Evolutionary conservation across 2,113 vertebrate species (phyloP).

Genomic region (Merops nubicus): DNA sequence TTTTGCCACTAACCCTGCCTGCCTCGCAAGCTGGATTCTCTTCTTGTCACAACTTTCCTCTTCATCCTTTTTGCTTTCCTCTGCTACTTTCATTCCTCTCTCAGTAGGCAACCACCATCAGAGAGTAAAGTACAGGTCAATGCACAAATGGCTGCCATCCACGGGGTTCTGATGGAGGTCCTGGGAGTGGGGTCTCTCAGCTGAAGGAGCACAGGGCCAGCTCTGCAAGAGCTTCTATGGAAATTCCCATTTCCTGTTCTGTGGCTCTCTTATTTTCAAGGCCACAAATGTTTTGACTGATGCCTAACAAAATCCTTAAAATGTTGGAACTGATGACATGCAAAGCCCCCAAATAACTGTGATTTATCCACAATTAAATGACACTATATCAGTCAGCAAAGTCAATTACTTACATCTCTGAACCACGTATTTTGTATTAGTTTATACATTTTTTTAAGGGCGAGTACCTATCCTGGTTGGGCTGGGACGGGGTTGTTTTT

Average conservation of each 20-base stretch:
- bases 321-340: not conserved
- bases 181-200: not conserved
- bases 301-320: not conserved
- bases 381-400: not conserved
- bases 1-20: not conserved
- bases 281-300: not conserved
- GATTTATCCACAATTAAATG: not conserved
- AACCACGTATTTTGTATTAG: not conserved
- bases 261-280: not conserved
- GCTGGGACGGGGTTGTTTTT: too few species aligned
- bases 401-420: not conserved
- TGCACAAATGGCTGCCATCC: accelerated
- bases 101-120: not conserved
- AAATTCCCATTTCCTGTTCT: not conserved
- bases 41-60: not conserved
- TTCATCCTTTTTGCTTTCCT: not conserved
- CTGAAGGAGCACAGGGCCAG: not conserved
- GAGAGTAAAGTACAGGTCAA: not conserved
- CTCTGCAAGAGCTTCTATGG: not conserved
- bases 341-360: not conserved
- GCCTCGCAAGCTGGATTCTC: not conserved
- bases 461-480: too few species aligned
- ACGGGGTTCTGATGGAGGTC: not conserved
- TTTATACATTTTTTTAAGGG: not conserved
- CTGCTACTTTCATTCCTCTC: not conserved